These are phyloP conservation scores for Odontothrips loti DNA, from an alignment of 2,888 invertebrate species.

Conservation along the genomic window DNA sequence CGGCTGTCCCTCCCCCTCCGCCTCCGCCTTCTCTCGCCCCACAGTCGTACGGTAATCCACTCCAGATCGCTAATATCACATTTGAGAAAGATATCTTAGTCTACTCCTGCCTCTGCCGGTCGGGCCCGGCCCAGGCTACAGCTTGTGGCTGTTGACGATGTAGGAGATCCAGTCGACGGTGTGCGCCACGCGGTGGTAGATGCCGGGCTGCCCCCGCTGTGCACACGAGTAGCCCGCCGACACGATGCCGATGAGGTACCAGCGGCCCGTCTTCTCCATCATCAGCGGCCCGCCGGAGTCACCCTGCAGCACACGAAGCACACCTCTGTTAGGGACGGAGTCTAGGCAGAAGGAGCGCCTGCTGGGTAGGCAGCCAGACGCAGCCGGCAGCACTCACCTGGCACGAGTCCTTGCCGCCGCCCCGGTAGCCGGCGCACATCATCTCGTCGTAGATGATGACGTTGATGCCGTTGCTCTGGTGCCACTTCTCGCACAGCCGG, in stretches of 20 bases:
- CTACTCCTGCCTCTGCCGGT: not conserved
- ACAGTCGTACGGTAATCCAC: not conserved
- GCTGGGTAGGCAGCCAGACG: not conserved
- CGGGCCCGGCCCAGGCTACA: not conserved
- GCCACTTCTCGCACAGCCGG: slow-evolving; percentile 66
- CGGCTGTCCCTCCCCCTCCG: not conserved
- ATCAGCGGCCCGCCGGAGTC: slow-evolving; percentile 87
- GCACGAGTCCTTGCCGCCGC: slow-evolving; percentile 77
- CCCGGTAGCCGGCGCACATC: slow-evolving; percentile 89
- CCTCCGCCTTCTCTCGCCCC: not conserved
- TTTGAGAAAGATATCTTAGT: slow-evolving; percentile 1
- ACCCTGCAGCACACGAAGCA: slow-evolving; percentile 61
- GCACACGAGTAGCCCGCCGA: slow-evolving; percentile 94
- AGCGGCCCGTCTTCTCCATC: slow-evolving; percentile 79
- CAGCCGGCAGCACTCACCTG: slow-evolving; percentile 48
- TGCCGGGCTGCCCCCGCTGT: slow-evolving; percentile 88
- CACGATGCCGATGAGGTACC: slow-evolving; percentile 87
- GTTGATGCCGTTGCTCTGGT: slow-evolving; percentile 70
- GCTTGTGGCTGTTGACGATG: slow-evolving; percentile 50
- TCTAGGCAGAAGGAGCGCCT: not conserved
- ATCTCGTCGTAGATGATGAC: slow-evolving; percentile 92
- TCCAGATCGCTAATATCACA: slow-evolving; percentile 23
- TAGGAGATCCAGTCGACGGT: slow-evolving; percentile 89
- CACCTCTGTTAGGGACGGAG: not conserved
- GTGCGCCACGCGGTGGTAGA: slow-evolving; percentile 87